phyloP scores from a whole-genome alignment of 2,797 vertebrate species.

The Sebastes hubbsi region DNA sequence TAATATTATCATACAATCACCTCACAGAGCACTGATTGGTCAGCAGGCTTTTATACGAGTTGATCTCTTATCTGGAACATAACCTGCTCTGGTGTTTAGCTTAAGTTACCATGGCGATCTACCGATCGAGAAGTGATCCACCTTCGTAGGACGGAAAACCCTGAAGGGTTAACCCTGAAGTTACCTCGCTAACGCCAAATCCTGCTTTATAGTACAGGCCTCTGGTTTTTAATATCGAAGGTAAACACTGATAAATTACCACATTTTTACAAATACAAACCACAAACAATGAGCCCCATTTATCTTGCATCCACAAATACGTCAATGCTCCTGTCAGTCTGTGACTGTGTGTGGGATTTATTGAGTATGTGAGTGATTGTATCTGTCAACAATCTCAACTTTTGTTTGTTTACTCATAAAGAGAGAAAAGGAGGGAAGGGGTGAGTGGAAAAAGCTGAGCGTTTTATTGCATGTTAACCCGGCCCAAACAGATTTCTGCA shows the following conservation, averaged over 20 bases:
- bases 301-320: not conserved
- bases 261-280: not conserved
- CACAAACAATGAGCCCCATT: not conserved
- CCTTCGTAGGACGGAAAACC: no score
- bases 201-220: no score
- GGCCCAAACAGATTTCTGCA: constrained; percentile 43
- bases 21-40: no score
- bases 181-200: no score
- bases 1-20: no score
- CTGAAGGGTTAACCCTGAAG: no score
- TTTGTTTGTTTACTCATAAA: constrained; percentile 64
- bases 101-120: no score
- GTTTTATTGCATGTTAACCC: constrained; percentile 60
- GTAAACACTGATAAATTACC: not conserved
- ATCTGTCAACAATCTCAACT: constrained; percentile 47
- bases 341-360: constrained; percentile 30
- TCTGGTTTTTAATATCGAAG: not conserved
- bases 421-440: not conserved
- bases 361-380: constrained; percentile 7
- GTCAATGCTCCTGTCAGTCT: not conserved
- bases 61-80: no score
- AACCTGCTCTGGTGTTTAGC: no score
- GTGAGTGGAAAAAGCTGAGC: constrained; percentile 40
- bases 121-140: no score
- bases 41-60: no score